Conservation (phyloP, 2,888 invertebrate genomes). For the Drosophila atripex region DNA sequence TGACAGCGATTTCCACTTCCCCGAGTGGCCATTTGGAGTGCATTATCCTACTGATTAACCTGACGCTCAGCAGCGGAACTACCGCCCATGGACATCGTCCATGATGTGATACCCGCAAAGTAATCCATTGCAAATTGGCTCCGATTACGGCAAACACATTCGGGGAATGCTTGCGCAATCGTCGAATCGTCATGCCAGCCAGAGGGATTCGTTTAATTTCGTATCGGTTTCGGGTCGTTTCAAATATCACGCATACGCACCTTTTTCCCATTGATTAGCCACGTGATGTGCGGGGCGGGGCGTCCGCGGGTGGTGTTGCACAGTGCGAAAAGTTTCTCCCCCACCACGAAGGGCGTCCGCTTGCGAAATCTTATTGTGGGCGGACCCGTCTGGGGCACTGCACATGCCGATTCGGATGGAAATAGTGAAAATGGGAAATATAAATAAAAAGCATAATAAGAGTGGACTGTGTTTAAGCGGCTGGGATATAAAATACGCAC, state of each 20-base stretch:
- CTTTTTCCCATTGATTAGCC: slow-evolving; percentile 89
- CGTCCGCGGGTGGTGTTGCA: slow-evolving; percentile 88
- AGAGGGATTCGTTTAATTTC: background rate
- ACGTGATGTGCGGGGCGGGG: slow-evolving; percentile 89
- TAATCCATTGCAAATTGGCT: slow-evolving; percentile 44
- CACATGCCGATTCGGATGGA: slow-evolving; percentile 22
- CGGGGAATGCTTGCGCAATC: slow-evolving; percentile 17
- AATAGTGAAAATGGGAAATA: slow-evolving; percentile 8
- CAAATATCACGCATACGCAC: slow-evolving; percentile 83
- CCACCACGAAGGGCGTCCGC: slow-evolving; percentile 85
- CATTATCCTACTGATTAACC: slow-evolving; percentile 42
- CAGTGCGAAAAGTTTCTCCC: slow-evolving; percentile 88
- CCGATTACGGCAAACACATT: slow-evolving; percentile 20
- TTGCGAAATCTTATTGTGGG: slow-evolving; percentile 88
- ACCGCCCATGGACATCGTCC: slow-evolving; percentile 19
- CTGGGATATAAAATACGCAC: slow-evolving; percentile 85
- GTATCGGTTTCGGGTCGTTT: slow-evolving; percentile 1
- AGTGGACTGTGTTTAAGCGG: slow-evolving; percentile 24
- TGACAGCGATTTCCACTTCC: slow-evolving; percentile 52
- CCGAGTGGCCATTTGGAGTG: slow-evolving; percentile 54
- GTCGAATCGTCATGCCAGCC: slow-evolving; percentile 10
- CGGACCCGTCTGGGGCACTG: slow-evolving; percentile 87
- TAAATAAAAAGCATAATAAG: slow-evolving; percentile 30
- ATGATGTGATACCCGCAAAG: slow-evolving; percentile 15
- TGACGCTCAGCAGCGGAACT: slow-evolving; percentile 1